phyloP scores from a whole-genome alignment of 1,140 invertebrate species.

The Anoplophora glabripennis region DNA sequence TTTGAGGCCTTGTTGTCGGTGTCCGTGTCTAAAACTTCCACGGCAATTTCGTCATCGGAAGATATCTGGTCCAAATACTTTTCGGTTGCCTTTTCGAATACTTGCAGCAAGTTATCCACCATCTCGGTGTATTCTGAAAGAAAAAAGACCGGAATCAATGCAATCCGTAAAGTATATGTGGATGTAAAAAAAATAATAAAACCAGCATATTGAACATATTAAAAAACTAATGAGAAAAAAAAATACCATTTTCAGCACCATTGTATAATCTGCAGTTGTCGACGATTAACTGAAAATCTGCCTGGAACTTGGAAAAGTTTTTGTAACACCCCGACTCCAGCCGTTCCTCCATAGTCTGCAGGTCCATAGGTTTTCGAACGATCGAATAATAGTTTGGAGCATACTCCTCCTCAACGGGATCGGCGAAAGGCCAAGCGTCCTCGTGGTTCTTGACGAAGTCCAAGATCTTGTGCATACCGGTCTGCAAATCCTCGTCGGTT shows the following conservation, averaged over 20 bases:
- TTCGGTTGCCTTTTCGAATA: slow-evolving; percentile 74
- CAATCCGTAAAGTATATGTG: too few species aligned
- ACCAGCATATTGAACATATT: too few species aligned
- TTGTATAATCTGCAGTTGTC: slow-evolving; percentile 90
- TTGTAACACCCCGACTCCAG: slow-evolving; percentile 77
- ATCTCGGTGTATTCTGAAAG: slow-evolving; percentile 85
- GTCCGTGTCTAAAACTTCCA: slow-evolving; percentile 56
- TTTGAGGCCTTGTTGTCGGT: slow-evolving; percentile 20
- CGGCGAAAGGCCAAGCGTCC: slow-evolving; percentile 89
- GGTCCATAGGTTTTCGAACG: slow-evolving; percentile 79
- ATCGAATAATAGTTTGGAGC: slow-evolving; percentile 83
- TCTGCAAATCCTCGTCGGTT: slow-evolving; percentile 77
- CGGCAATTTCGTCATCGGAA: slow-evolving; percentile 70
- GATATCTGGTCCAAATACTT: slow-evolving; percentile 78
- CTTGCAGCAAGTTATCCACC: slow-evolving; percentile 77
- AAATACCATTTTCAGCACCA: slow-evolving; percentile 88
- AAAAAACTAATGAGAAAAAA: too few species aligned
- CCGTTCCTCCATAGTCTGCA: slow-evolving; percentile 84
- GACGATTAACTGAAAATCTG: slow-evolving; percentile 85
- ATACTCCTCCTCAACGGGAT: slow-evolving; percentile 87
- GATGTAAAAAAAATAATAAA: too few species aligned
- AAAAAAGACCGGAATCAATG: too few species aligned
- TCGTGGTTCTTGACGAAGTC: slow-evolving; percentile 80
- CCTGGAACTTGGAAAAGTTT: slow-evolving; percentile 75
- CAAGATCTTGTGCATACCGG: slow-evolving; percentile 85